Base-by-base conservation (phyloP, 2,888 invertebrate species). In the Ditylenchus weischeri region DNA sequence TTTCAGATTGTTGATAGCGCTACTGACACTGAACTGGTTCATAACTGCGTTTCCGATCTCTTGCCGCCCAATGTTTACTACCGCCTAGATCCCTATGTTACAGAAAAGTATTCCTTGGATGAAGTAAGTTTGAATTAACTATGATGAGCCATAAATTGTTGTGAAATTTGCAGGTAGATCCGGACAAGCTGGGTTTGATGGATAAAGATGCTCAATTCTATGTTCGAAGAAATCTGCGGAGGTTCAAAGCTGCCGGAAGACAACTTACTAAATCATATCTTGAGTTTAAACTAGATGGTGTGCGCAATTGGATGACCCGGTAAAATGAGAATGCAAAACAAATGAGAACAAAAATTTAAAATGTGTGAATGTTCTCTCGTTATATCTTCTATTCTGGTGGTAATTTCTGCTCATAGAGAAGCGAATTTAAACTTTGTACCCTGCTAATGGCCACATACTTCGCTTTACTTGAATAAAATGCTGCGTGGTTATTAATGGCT, bases 51-150 rank as follows among this genome's bases (percentile, higher is more conserved):
- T 72, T 89, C 88, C 80, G 91, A 91, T 84, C 85, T 91, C 62
- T 84, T 91, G 0, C 72, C 74, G n/a, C 48, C 49, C 18, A 64
- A 70, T 5, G 68, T 69, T n/a, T 81, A 81, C 65, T 92, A 87
- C 84, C 88, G 93, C 7, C 89, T 93, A 84, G 93, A 93, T 85
- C 93, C 93, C 0, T 91, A 91, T 77, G 85, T 93, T 66, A 89
- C 90, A 66, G 89, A 90, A 82, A 88, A 90, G 83, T 86, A 90
- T 66, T 87, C 88, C 18, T 89, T 93, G 87, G 90, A 90, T 78
- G 92, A 89, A 10, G 43, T 64, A 0, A 21, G 62, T 54, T 54
- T 54, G 10, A 4, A 29, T 29, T 5, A 4, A 2, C 18, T 50
- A 18, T 50, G 6, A 50, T 4, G 5, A 6, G 50, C 6, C 21